phyloP scores from a whole-genome alignment of 2,113 vertebrate genomes.

The Actenoides hombroni region DNA sequence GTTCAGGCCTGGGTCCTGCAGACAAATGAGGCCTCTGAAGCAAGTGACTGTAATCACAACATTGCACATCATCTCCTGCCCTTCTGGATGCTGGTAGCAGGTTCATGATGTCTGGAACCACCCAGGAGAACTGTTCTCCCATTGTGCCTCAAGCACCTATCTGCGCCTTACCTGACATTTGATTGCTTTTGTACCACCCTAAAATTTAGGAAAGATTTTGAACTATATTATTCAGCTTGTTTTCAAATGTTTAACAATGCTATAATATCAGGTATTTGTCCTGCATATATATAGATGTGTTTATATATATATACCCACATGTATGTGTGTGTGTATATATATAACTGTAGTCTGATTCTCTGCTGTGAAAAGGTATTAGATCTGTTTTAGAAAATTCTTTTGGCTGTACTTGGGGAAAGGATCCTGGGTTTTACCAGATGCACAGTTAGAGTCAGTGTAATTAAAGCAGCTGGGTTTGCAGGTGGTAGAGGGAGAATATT shows the following conservation, averaged over 20 bases:
- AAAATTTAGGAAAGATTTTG: background rate
- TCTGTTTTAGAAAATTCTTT: background rate
- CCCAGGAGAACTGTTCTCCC: background rate
- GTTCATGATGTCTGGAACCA: fast-evolving
- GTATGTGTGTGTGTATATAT: background rate
- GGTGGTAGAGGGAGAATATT: background rate
- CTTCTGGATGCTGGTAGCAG: background rate
- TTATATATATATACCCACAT: background rate
- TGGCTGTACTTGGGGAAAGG: background rate
- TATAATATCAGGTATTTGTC: background rate
- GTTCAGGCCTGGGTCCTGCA: background rate
- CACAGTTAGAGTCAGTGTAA: background rate
- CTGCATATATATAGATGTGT: background rate
- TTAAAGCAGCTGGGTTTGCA: constrained; percentile 8
- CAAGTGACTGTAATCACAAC: background rate
- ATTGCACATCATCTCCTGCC: fast-evolving
- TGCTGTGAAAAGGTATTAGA: background rate
- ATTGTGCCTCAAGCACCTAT: background rate
- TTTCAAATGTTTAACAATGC: background rate
- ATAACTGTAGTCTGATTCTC: background rate
- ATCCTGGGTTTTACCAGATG: background rate
- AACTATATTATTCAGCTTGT: background rate
- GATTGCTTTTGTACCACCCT: background rate
- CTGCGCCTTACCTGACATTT: background rate
- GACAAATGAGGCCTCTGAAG: background rate